Percentiles rank a stretch among this genome's conserved stretches.
Conservation (phyloP, 2,113 vertebrate genomes). For the Camarhynchus parvulus region DNA sequence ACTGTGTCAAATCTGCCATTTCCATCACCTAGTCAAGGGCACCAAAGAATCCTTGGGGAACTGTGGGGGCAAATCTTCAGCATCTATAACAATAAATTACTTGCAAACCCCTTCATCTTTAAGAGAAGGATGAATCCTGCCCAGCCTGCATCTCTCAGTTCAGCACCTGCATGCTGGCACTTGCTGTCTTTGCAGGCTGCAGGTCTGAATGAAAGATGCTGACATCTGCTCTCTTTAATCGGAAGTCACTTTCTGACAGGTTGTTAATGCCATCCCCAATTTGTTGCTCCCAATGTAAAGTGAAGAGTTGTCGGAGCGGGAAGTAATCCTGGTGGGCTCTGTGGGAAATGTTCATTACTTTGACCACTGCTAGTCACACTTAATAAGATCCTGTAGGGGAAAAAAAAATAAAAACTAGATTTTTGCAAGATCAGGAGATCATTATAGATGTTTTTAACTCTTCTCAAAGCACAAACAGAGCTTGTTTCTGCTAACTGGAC, state of each 20-base stretch:
- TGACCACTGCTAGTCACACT: constrained; percentile 16
- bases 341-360: constrained; percentile 33
- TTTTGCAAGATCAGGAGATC: constrained; percentile 29
- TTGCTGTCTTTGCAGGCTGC: neutral
- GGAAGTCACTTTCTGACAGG: neutral
- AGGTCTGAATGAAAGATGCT: constrained; percentile 5
- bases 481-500: constrained; percentile 37
- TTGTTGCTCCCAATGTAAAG: neutral
- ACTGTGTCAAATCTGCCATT: neutral
- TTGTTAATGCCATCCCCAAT: neutral
- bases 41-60: neutral
- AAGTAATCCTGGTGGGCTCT: neutral
- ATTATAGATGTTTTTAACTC: neutral
- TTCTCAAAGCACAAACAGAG: constrained; percentile 1
- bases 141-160: neutral
- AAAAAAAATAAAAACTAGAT: neutral
- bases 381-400: constrained; percentile 10
- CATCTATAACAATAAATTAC: neutral
- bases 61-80: neutral
- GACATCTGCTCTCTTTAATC: neutral
- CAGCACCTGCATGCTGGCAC: neutral
- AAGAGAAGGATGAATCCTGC: neutral
- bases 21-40: neutral
- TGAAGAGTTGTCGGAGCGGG: neutral
- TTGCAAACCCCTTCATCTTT: neutral